Percentiles rank a stretch among this genome's conserved stretches.
These are phyloP conservation scores for Nebria brevicollis DNA, from an alignment of 2,888 invertebrate genomes.

Conservation along the genomic window DNA sequence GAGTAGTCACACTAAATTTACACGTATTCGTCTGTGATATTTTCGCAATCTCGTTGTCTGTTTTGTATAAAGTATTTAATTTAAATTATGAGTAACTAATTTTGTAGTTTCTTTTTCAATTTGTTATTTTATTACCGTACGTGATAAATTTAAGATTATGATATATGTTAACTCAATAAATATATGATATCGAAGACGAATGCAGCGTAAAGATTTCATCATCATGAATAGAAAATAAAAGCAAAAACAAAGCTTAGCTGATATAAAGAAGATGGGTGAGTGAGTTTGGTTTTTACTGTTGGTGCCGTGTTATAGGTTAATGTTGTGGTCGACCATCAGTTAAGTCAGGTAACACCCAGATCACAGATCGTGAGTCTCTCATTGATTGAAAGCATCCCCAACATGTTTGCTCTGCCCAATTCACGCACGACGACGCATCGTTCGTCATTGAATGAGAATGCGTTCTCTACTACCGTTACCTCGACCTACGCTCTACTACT, in stretches of 20 bases:
- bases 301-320: constrained; percentile 64
- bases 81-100: no score
- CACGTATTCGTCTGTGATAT: not conserved
- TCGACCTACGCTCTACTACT: constrained; percentile 9
- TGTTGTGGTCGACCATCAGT: constrained; percentile 59
- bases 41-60: not conserved
- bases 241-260: not conserved
- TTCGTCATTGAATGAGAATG: not conserved
- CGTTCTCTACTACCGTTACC: not conserved
- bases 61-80: no score
- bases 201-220: not conserved
- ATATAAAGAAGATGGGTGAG: constrained; percentile 7
- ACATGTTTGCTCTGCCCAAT: constrained; percentile 2
- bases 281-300: constrained; percentile 33
- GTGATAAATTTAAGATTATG: no score
- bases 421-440: constrained; percentile 2
- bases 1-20: not conserved
- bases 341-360: constrained; percentile 59
- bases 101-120: no score
- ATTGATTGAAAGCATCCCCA: not conserved
- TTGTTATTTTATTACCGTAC: no score
- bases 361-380: constrained; percentile 51
- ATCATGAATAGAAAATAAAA: not conserved
- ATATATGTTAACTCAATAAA: not conserved
- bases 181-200: not conserved